Evolutionary conservation across 2,797 vertebrate genomes (phyloP).

Genomic region (Furcifer pardalis): DNA sequence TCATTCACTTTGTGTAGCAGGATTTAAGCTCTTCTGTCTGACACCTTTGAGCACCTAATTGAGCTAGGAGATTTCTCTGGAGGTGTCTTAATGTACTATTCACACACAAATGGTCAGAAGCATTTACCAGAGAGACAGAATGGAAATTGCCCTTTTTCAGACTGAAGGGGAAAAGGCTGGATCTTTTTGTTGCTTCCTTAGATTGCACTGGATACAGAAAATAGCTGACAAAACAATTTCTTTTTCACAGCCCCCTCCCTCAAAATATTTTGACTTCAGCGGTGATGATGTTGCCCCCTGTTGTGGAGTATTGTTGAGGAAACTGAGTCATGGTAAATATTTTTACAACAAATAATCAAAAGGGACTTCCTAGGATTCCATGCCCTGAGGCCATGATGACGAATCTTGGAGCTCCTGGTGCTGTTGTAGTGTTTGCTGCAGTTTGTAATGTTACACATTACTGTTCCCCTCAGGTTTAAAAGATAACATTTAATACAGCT

Average conservation of each 20-base stretch:
- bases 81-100: slow-evolving; percentile 39
- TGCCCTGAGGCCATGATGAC: too few relatives aligned
- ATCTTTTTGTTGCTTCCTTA: slow-evolving; percentile 9
- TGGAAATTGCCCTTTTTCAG: background rate
- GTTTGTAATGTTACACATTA: too few relatives aligned
- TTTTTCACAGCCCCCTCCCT: background rate
- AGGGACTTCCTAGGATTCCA: background rate
- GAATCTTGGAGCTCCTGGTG: too few relatives aligned
- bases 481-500: too few relatives aligned
- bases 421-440: too few relatives aligned
- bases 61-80: slow-evolving; percentile 43
- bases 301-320: background rate
- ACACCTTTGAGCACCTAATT: slow-evolving; percentile 49
- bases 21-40: slow-evolving; percentile 51
- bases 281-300: background rate
- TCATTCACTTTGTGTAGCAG: slow-evolving; percentile 53
- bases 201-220: slow-evolving; percentile 25
- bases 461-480: too few relatives aligned
- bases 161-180: slow-evolving; percentile 7
- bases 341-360: background rate
- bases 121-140: slow-evolving; percentile 43
- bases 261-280: background rate
- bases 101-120: slow-evolving; percentile 43
- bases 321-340: background rate
- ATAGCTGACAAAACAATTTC: fast-evolving